These are phyloP conservation scores for Atethmia centrago DNA, from an alignment of 2,888 invertebrate genomes.

Conservation along the genomic window DNA sequence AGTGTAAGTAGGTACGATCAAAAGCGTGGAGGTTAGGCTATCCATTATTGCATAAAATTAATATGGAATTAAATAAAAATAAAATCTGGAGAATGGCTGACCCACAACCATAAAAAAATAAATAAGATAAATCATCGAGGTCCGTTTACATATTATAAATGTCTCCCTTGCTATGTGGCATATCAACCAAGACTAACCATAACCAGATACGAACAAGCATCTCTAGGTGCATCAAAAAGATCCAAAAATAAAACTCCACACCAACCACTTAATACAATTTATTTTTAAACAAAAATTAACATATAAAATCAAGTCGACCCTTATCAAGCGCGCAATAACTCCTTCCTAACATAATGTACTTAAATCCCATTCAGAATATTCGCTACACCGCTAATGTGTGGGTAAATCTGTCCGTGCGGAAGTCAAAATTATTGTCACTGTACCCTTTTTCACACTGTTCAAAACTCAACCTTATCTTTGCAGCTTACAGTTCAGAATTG, in stretches of 20 bases:
- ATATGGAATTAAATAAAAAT: neutral
- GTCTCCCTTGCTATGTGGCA: neutral
- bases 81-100: neutral
- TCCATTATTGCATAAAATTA: neutral
- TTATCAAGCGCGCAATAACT: slow-evolving; percentile 65
- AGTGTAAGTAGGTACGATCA: neutral
- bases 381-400: slow-evolving; percentile 85
- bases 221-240: slow-evolving; percentile 29
- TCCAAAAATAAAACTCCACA: slow-evolving; percentile 25
- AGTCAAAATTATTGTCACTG: slow-evolving; percentile 77
- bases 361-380: slow-evolving; percentile 75
- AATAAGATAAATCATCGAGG: neutral
- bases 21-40: too few relatives aligned
- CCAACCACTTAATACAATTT: slow-evolving; percentile 56
- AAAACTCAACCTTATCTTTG: slow-evolving; percentile 49
- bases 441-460: slow-evolving; percentile 19
- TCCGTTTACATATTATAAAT: slow-evolving; percentile 25
- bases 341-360: slow-evolving; percentile 65
- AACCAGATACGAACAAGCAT: neutral
- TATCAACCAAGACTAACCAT: slow-evolving; percentile 7
- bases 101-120: neutral
- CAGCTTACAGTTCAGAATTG: slow-evolving; percentile 40
- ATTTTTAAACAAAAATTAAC: slow-evolving; percentile 62
- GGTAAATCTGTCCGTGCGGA: slow-evolving; percentile 84
- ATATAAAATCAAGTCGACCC: slow-evolving; percentile 65